Evolutionary conservation across 1,140 invertebrate genomes (phyloP).

Genomic region (Luehdorfia chinensis): DNA sequence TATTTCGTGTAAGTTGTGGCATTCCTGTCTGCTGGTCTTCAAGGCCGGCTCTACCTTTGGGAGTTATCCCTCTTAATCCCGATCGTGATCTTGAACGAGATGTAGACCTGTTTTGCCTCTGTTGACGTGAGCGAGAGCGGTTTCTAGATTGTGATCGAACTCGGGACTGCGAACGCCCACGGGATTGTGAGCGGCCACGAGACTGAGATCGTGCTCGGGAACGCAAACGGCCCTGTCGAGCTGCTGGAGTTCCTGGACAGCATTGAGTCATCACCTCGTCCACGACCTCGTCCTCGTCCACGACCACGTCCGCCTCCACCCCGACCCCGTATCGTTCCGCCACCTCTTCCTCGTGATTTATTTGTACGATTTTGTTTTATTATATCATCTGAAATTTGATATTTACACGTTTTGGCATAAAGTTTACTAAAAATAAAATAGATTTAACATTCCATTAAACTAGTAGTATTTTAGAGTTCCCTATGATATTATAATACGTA

Average conservation of each 20-base stretch:
- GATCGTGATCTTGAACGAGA: constrained; percentile 54
- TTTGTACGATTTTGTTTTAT: constrained; percentile 57
- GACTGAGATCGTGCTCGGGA: constrained; percentile 32
- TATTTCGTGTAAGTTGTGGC: constrained; percentile 41
- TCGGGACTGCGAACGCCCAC: constrained; percentile 24
- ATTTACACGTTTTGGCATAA: no score
- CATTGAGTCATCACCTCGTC: constrained; percentile 39
- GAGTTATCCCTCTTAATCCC: constrained; percentile 48
- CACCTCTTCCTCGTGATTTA: constrained; percentile 52
- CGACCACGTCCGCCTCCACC: no score
- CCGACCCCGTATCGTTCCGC: constrained; percentile 42
- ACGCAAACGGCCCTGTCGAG: constrained; percentile 32
- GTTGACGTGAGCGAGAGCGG: constrained; percentile 49
- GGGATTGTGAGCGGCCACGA: constrained; percentile 35
- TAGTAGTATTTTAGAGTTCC: no score
- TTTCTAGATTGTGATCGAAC: constrained; percentile 32
- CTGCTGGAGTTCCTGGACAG: constrained; percentile 30
- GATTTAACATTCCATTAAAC: no score
- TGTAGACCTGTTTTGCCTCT: constrained; percentile 38
- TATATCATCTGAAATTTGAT: constrained; percentile 58
- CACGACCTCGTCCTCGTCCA: constrained; percentile 30
- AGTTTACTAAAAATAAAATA: constrained; percentile 40
- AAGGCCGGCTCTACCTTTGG: constrained; percentile 57
- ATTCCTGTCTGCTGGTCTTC: constrained; percentile 45
- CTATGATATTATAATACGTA: no score